Evolutionary conservation across 2,888 invertebrate species (phyloP), one percentile per base, ranked within the genome.

Genomic region (Rhopalosiphum nymphaeae): DNA sequence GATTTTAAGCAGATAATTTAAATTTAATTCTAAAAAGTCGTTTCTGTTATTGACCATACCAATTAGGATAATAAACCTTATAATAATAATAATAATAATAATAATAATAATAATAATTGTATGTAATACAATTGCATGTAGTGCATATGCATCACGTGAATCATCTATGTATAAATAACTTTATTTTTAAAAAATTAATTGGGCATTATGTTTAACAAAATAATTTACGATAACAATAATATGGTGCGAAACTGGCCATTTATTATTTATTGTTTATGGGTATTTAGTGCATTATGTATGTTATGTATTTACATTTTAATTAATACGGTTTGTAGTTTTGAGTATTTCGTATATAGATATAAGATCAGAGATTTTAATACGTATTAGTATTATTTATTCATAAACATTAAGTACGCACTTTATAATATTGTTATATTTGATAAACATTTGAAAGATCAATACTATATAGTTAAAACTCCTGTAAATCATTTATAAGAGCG

Each of bases 241-340:
- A 78, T 42, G 78, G 36, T 42, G 16, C 21, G 21, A 78, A 78
- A 78, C 36, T 3, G 36, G 78, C 78, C 42, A 78, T 36, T 78
- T 36, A 78, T 78, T 78, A 78, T 78, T 78, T 36, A 78, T 78
- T 78, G 21, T 36, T 78, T 36, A 78, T 78, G 36, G 36, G 36
- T 78, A 5, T 67, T 67, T 36, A 16, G 67, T 21, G n/a, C 67
- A 67, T 67, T n/a, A 67, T 67, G 13, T n/a, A 67, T n/a, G 67
- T 67, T 36, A 67, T 36, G 67, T 67, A 67, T 67, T 67, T 67
- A 67, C 67, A 67, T 67, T 36, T 67, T 13, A 36, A n/a, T 16
- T 36, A 67, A 67, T 67, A 67, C n/a, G 67, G 67, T n/a, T 67
- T 36, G 36, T 67, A 67, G 67, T 78, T 78, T 78, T 78, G 78